Conservation (phyloP, 2,888 invertebrate species). For the Microctonus hyperodae region DNA sequence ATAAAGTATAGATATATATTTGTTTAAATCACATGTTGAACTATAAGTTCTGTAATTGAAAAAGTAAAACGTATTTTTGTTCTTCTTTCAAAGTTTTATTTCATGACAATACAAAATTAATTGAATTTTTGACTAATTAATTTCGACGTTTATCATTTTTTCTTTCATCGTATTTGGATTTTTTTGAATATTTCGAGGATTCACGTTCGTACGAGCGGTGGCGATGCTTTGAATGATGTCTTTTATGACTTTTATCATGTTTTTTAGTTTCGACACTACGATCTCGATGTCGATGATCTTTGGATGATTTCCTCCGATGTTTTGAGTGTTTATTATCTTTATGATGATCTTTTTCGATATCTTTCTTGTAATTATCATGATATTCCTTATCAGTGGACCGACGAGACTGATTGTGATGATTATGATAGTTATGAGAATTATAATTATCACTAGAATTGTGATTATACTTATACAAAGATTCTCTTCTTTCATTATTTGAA, state of each 20-base stretch:
- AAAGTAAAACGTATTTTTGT: background rate
- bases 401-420: background rate
- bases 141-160: background rate
- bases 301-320: slow-evolving; percentile 18
- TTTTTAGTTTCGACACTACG: slow-evolving; percentile 6
- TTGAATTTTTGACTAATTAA: background rate
- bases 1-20: background rate
- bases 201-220: background rate
- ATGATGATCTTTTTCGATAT: background rate
- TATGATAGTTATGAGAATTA: background rate
- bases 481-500: background rate
- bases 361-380: background rate
- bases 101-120: background rate
- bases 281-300: slow-evolving; percentile 20
- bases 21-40: background rate
- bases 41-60: background rate
- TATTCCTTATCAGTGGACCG: background rate
- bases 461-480: background rate
- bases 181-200: background rate
- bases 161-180: slow-evolving; percentile 11
- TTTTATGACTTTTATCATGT: slow-evolving; percentile 33
- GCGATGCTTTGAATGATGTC: slow-evolving; percentile 32
- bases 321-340: slow-evolving; percentile 17
- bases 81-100: background rate
- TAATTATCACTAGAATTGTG: background rate